Evolutionary conservation across 2,113 vertebrate species (phyloP), one percentile per base, ranked within the genome.

Genomic region (Pelvicachromis taeniatus): DNA sequence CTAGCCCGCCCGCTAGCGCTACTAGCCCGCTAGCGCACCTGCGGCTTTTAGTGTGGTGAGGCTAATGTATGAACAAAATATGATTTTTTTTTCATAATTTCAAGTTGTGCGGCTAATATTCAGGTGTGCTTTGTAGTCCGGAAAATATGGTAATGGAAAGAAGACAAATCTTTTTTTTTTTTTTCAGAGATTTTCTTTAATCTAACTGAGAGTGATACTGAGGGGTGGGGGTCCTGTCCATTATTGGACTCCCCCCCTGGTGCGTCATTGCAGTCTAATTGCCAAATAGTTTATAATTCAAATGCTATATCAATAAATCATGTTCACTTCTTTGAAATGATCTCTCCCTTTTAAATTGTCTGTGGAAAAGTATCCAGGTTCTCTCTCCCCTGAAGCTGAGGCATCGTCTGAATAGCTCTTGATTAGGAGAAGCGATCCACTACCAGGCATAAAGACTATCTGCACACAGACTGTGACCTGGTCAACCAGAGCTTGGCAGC

Each of bases 131-230:
- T n/a, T n/a, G n/a, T n/a, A n/a, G n/a, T n/a, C n/a, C n/a, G n/a
- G n/a, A n/a, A n/a, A n/a, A n/a, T n/a, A n/a, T n/a, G n/a, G n/a
- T 26, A 26, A 17, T 35, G 31, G 31, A 0, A 63, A 7, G 0
- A 35, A 35, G 11, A 63, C 5, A 63, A 35, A 35, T 35, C 10
- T 19, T 35, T 19, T 9, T 40, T 33, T 65, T 63, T 63, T 35
- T 35, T 9, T 9, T n/a, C n/a, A n/a, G 19, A 1, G 1, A 19
- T 35, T 61, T 61, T 61, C 9, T 38, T 38, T 65, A 63, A 63
- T 65, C n/a, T 65, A 65, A 21, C 11, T 65, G 61, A 65, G 11
- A 61, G 33, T 61, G 5, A 61, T 61, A 29, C 9, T 61, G 29
- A 61, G 16, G 9, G 4, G 29, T 17, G 33, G 58, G 9, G 3